These are phyloP conservation scores for Acleris literana DNA, from an alignment of 2,888 invertebrate genomes.

Conservation along the genomic window DNA sequence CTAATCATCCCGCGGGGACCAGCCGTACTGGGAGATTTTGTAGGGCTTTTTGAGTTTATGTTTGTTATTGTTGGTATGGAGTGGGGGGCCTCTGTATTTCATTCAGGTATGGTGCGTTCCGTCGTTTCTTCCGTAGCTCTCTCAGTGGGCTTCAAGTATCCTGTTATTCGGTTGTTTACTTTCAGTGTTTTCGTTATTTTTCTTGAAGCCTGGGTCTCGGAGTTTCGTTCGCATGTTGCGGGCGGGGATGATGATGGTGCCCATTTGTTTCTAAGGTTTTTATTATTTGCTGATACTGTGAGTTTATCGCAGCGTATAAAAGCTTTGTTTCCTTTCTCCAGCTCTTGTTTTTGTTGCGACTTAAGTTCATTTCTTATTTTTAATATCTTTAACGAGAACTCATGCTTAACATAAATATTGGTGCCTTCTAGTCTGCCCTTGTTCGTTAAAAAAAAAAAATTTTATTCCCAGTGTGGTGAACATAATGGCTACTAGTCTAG, in stretches of 20 bases:
- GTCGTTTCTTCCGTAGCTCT: neutral
- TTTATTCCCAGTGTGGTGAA: neutral
- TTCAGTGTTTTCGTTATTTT: neutral
- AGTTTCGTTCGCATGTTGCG: neutral
- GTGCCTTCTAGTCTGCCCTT: neutral
- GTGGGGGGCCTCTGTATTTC: neutral
- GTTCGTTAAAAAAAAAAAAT: neutral
- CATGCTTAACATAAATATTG: neutral
- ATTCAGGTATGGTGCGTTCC: neutral
- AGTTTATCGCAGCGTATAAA: constrained; percentile 2
- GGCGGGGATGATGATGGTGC: neutral
- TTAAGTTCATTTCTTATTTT: neutral
- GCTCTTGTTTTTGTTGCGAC: neutral
- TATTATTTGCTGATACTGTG: neutral
- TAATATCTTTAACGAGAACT: neutral
- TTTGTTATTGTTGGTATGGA: neutral
- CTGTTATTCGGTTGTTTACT: neutral
- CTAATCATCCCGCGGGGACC: constrained; percentile 33
- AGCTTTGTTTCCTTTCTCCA: neutral
- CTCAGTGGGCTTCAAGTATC: neutral
- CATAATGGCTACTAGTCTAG: neutral
- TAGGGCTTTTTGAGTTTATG: neutral
- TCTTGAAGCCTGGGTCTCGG: neutral
- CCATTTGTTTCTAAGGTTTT: neutral
- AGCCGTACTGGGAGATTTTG: constrained; percentile 31